These are phyloP conservation scores for Peromyscus leucopus DNA, from an alignment of 2,113 vertebrate species.

Conservation along the genomic window DNA sequence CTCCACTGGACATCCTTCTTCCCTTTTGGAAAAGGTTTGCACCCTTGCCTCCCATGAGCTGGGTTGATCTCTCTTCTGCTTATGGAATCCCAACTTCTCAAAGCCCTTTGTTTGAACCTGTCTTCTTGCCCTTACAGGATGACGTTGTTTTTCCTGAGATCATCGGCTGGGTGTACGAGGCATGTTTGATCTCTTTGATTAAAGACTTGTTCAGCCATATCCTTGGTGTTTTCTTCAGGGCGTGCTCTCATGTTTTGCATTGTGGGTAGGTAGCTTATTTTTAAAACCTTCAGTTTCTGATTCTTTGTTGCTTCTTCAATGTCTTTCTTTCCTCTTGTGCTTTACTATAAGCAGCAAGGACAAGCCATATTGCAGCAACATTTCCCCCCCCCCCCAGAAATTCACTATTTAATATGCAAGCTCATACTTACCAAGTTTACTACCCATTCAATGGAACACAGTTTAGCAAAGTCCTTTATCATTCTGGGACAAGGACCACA, in stretches of 20 bases:
- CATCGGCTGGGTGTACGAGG: not conserved
- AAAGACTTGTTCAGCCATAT: not conserved
- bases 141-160: conserved; percentile 8
- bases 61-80: not conserved
- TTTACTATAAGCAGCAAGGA: not conserved
- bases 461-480: not conserved
- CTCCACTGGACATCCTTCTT: not conserved
- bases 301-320: not conserved
- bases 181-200: not conserved
- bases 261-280: not conserved
- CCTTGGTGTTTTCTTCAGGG: not conserved
- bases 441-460: not conserved
- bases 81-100: not conserved
- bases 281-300: not conserved
- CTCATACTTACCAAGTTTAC: not conserved
- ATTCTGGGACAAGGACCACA: not conserved
- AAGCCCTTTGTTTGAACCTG: not conserved
- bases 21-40: not conserved
- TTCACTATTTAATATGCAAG: not conserved
- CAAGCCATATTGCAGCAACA: not conserved
- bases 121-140: not conserved
- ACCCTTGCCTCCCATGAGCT: not conserved
- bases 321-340: not conserved
- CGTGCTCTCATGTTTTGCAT: not conserved
- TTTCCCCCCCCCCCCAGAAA: not conserved